Conservation (phyloP, 2,113 vertebrate genomes). For the Limanda limanda region DNA sequence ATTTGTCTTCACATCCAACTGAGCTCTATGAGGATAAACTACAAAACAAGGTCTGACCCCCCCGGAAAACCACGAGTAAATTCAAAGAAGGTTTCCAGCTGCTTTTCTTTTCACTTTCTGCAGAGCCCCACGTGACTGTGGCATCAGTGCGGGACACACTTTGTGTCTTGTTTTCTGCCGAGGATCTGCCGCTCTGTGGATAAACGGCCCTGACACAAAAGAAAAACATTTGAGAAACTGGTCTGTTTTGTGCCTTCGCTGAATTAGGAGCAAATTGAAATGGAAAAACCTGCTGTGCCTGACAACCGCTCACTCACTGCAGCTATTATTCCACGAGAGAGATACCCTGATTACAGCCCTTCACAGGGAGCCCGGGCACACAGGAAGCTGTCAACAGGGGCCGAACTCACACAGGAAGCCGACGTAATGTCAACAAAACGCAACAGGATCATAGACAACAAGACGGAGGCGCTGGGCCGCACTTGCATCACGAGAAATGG, state of each 20-base stretch:
- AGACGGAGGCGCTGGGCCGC: slow-evolving; percentile 25
- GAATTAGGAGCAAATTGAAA: slow-evolving; percentile 51
- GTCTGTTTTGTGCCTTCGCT: slow-evolving; percentile 35
- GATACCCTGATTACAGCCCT: slow-evolving; percentile 54
- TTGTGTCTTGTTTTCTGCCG: slow-evolving; percentile 24
- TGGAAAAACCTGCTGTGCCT: slow-evolving; percentile 59
- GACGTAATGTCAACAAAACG: slow-evolving; percentile 33
- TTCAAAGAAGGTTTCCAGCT: slow-evolving; percentile 20
- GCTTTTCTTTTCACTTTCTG: background rate
- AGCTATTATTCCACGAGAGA: slow-evolving; percentile 56
- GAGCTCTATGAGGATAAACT: background rate
- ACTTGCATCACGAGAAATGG: slow-evolving; percentile 1
- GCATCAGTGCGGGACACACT: slow-evolving; percentile 26
- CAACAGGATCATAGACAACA: slow-evolving; percentile 42
- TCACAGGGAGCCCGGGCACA: slow-evolving; percentile 43
- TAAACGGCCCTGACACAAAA: slow-evolving; percentile 46
- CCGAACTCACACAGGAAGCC: slow-evolving; percentile 41
- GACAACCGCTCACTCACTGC: slow-evolving; percentile 50
- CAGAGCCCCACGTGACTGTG: background rate
- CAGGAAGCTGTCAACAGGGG: slow-evolving; percentile 48
- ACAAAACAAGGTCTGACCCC: too few species aligned
- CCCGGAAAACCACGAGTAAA: background rate
- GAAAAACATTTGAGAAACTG: slow-evolving; percentile 50
- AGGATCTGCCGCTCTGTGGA: slow-evolving; percentile 24
- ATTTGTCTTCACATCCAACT: slow-evolving; percentile 5